phyloP scores from a whole-genome alignment of 2,113 vertebrate genomes.

The Lathamus discolor region DNA sequence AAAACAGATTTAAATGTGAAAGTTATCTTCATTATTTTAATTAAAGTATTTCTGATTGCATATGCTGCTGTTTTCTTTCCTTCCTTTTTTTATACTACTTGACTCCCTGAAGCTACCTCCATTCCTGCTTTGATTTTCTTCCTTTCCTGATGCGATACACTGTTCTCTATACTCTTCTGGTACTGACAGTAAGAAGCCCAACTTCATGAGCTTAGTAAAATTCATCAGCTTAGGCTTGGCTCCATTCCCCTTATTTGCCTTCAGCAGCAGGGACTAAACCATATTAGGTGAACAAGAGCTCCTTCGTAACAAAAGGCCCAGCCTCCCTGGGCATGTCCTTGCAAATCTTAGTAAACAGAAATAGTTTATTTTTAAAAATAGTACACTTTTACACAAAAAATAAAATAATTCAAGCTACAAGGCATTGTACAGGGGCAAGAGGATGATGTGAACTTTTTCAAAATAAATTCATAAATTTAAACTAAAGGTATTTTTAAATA shows the following conservation, averaged over 20 bases:
- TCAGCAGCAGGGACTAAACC: background rate
- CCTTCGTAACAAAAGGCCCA: background rate
- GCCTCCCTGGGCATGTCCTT: background rate
- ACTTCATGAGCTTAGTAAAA: background rate
- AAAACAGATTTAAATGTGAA: background rate
- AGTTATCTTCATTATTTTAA: background rate
- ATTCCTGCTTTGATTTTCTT: background rate
- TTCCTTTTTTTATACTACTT: background rate
- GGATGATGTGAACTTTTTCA: background rate
- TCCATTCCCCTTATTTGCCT: background rate
- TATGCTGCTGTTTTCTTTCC: background rate
- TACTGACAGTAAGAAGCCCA: background rate
- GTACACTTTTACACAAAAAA: background rate
- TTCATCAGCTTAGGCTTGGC: background rate
- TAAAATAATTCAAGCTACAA: background rate
- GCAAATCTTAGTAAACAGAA: background rate
- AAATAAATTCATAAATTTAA: background rate
- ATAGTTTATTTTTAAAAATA: background rate
- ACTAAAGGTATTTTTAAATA: background rate
- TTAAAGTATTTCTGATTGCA: background rate
- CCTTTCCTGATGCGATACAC: background rate
- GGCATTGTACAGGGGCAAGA: background rate
- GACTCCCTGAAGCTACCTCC: background rate
- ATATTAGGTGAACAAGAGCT: background rate
- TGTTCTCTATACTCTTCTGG: background rate